These are phyloP conservation scores for Dinomys branickii DNA, from an alignment of 2,113 vertebrate species.

Conservation along the genomic window DNA sequence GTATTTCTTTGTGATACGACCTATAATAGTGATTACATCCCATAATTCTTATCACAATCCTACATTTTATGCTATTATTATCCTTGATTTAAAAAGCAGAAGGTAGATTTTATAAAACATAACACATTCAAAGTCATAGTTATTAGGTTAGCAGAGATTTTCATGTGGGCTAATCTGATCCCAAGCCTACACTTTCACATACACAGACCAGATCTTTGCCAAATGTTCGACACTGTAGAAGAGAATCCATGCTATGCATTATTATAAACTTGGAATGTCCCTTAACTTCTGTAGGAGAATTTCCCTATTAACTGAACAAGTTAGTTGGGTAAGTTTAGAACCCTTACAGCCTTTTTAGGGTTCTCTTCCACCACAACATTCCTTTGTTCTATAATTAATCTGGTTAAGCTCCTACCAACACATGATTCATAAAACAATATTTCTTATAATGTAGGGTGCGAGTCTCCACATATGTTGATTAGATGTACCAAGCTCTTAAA, in stretches of 20 bases:
- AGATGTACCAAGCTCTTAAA: background rate
- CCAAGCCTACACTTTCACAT: background rate
- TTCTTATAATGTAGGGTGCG: background rate
- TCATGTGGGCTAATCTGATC: background rate
- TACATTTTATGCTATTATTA: background rate
- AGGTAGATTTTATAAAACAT: background rate
- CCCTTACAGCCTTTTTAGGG: background rate
- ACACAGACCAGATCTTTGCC: background rate
- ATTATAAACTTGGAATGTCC: background rate
- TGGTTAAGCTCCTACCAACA: constrained; percentile 38
- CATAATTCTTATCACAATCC: background rate
- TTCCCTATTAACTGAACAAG: background rate
- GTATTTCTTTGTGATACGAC: background rate
- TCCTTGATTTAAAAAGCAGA: background rate
- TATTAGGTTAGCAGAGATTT: constrained; percentile 30
- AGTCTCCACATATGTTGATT: background rate
- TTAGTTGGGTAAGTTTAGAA: background rate
- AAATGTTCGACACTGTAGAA: background rate
- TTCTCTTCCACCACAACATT: background rate
- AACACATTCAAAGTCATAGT: background rate
- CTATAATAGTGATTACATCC: background rate
- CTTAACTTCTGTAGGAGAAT: constrained; percentile 19
- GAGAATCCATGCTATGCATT: background rate
- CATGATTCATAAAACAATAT: background rate
- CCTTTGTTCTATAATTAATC: constrained; percentile 16